Conservation (phyloP, 2,888 invertebrate genomes). For the Anorthoa munda region DNA sequence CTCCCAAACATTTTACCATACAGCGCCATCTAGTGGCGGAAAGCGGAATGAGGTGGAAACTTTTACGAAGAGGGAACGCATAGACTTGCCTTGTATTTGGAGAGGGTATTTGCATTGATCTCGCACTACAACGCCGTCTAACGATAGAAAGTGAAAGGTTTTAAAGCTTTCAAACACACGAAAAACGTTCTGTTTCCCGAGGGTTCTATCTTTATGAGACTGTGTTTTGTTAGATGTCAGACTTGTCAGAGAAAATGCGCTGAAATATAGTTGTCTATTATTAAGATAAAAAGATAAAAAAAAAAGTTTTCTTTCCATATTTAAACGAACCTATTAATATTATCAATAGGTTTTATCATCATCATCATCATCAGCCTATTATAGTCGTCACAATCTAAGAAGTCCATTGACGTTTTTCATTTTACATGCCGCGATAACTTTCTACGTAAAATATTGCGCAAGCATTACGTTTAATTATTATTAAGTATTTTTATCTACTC, state of each 20-base stretch:
- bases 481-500: too few species aligned
- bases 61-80: background rate
- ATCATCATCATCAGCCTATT: too few species aligned
- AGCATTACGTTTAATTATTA: too few species aligned
- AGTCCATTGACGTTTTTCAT: too few species aligned
- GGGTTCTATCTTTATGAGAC: background rate
- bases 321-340: too few species aligned
- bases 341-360: too few species aligned
- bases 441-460: too few species aligned
- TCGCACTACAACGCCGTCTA: conserved; percentile 36
- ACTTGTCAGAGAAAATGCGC: conserved; percentile 45
- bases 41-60: conserved; percentile 28
- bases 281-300: background rate
- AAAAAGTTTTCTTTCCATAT: background rate
- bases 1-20: background rate
- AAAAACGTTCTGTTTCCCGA: background rate
- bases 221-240: background rate
- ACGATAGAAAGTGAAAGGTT: conserved; percentile 5
- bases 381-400: too few species aligned
- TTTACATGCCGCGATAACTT: too few species aligned
- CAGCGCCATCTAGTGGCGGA: conserved; percentile 55
- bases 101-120: background rate
- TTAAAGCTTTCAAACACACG: conserved; percentile 3
- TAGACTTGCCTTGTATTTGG: background rate
- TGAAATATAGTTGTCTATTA: background rate